Conservation (phyloP, 2,888 invertebrate genomes). For the Scaeva pyrastri region DNA sequence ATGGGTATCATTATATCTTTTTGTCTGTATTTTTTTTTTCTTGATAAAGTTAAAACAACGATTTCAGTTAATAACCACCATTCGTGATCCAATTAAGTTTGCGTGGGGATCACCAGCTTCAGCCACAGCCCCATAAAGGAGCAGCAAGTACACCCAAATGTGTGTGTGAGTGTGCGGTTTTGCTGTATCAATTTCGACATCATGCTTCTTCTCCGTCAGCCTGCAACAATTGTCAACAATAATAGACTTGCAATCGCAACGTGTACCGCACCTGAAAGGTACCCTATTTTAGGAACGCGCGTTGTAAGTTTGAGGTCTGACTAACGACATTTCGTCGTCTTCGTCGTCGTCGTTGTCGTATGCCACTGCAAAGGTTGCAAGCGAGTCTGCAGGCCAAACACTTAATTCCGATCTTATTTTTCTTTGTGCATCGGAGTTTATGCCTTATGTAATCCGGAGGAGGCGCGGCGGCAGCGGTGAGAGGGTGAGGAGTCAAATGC, state of each 20-base stretch:
- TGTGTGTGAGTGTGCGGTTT: not conserved
- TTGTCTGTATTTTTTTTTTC: not conserved
- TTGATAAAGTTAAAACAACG: slow-evolving; percentile 36
- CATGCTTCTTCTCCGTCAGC: slow-evolving; percentile 8
- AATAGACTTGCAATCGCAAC: not conserved
- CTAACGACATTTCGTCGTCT: slow-evolving; percentile 20
- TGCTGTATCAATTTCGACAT: slow-evolving; percentile 20
- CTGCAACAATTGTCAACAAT: slow-evolving; percentile 7
- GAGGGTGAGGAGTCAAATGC: slow-evolving; percentile 68
- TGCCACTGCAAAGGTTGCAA: slow-evolving; percentile 34
- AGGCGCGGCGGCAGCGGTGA: too few relatives aligned
- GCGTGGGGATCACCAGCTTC: slow-evolving; percentile 55
- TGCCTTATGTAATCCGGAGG: slow-evolving; percentile 60
- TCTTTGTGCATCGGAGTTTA: slow-evolving; percentile 3
- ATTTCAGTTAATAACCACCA: slow-evolving; percentile 56
- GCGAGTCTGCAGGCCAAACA: slow-evolving; percentile 41
- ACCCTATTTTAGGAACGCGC: not conserved
- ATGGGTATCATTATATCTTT: not conserved
- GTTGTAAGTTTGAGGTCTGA: not conserved
- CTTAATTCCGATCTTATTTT: slow-evolving; percentile 51
- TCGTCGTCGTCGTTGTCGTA: slow-evolving; percentile 44
- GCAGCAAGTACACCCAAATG: not conserved
- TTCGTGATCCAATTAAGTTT: slow-evolving; percentile 62
- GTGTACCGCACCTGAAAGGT: not conserved
- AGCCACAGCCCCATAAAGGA: slow-evolving; percentile 38